Base-by-base conservation (phyloP, 2,797 vertebrate species). In the Notolabrus celidotus region DNA sequence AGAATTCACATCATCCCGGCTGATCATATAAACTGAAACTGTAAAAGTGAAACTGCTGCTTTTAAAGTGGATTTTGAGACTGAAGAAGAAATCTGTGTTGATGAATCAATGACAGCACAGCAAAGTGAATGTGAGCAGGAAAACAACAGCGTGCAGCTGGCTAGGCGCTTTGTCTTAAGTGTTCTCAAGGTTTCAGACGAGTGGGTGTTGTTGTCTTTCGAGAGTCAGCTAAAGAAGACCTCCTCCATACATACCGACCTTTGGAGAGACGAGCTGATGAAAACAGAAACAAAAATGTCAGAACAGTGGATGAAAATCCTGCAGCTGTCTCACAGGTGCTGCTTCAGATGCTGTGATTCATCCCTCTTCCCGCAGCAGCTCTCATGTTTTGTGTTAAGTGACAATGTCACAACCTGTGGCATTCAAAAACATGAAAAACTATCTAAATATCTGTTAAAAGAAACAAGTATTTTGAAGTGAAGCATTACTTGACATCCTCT, bases 51-150 rank as follows among this genome's bases (percentile, higher is more conserved):
- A 72, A 71, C 29, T 31, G 4, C 7, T 31, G 67, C 42, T 9
- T n/a, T 58, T 73, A 58, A 79, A 84, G 81, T 80, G 34, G 73
- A 74, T 83, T 77, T 83, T 68, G 63, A 71, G 67, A 76, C 60
- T 65, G 80, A 65, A 77, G 50, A 47, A 52, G 64, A 73, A 58
- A 53, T 61, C 64, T 31, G 23, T 53, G 56, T 72, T 85, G 20
- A 46, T n/a, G n/a, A n/a, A n/a, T n/a, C n/a, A 46, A 70, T 27
- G 5, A 27, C 27, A 25, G 27, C 5, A 5, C 25, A 27, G 29
- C 29, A 31, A 29, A 31, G 7, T 31, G 29, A 25, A 45, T 38
- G 15, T 7, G 62, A 63, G 59, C 43, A 31, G 57, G 34, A 56
- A 70, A 67, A 38, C 58, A 36, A 51, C 62, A 38, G 42, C 2